A percentile compares a stretch with the other conserved stretches of the same genome.
Evolutionary conservation across 37 sponge, comb jelly and placozoan genomes (phyloP).

Genomic region (Ephydatia muelleri): DNA sequence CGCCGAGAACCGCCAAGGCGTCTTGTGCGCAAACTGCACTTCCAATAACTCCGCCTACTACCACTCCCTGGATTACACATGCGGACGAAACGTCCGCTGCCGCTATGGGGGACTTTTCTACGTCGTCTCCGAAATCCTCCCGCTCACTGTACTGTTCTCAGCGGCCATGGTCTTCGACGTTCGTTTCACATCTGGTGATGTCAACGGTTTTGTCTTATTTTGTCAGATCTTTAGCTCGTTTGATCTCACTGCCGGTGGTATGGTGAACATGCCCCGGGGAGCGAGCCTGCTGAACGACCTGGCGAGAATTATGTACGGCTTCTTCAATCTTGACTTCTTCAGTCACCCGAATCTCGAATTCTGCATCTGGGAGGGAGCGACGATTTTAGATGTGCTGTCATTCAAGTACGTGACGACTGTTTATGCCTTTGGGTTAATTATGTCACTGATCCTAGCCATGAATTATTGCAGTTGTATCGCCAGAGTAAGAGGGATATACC

Average conservation of each 20-base stretch:
- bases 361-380: conserved; percentile 36
- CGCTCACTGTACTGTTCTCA: conserved; percentile 31
- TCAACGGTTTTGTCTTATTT: conserved; percentile 47
- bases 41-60: conserved; percentile 16
- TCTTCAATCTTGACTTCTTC: conserved; percentile 47
- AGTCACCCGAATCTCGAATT: conserved; percentile 8
- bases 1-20: conserved; percentile 12
- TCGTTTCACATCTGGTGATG: conserved; percentile 50
- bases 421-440: conserved; percentile 11
- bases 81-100: conserved; percentile 8
- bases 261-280: not conserved
- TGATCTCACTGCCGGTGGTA: conserved; percentile 3
- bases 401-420: conserved; percentile 47
- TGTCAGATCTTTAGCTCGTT: conserved; percentile 30
- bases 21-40: conserved; percentile 46
- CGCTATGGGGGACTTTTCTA: conserved; percentile 28
- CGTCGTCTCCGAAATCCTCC: conserved; percentile 48
- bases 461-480: conserved; percentile 4
- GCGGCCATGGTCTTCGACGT: conserved; percentile 23
- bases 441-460: not conserved
- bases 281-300: not conserved
- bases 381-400: conserved; percentile 23
- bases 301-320: conserved; percentile 30
- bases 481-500: not conserved
- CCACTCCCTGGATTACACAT: conserved; percentile 36